phyloP scores from a whole-genome alignment of 1,140 invertebrate genomes.

The Sinonovacula constricta region DNA sequence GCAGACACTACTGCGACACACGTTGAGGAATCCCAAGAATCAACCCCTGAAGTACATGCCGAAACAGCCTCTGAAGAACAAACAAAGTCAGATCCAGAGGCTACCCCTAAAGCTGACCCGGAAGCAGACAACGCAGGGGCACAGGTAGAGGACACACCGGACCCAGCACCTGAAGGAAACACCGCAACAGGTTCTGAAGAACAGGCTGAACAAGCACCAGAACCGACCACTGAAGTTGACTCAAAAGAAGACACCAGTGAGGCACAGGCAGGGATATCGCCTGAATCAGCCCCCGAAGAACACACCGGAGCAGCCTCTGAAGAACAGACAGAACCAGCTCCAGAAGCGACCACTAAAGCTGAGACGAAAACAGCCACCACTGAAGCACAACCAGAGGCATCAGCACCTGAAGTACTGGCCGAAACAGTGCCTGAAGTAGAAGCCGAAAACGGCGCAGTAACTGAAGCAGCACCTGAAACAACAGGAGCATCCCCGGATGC shows the following conservation, averaged over 20 bases:
- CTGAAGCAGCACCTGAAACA: not conserved
- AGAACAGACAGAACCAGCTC: no score
- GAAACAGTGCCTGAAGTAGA: not conserved
- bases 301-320: no score
- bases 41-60: not conserved
- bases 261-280: no score
- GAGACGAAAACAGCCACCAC: no score
- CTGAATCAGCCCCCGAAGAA: no score
- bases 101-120: not conserved
- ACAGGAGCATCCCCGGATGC: no score
- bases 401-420: not conserved
- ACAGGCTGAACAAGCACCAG: not conserved
- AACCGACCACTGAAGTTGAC: no score
- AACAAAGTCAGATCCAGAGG: not conserved
- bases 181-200: not conserved
- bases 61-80: no score
- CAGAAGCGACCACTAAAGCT: no score
- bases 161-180: not conserved
- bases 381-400: not conserved
- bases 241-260: no score
- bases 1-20: not conserved
- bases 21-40: not conserved
- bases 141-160: not conserved
- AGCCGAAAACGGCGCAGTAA: not conserved
- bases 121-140: not conserved